A percentile compares a stretch with the other conserved stretches of the same genome.
Conservation (phyloP, 2,888 invertebrate genomes). For the Leucophora obtusa region DNA sequence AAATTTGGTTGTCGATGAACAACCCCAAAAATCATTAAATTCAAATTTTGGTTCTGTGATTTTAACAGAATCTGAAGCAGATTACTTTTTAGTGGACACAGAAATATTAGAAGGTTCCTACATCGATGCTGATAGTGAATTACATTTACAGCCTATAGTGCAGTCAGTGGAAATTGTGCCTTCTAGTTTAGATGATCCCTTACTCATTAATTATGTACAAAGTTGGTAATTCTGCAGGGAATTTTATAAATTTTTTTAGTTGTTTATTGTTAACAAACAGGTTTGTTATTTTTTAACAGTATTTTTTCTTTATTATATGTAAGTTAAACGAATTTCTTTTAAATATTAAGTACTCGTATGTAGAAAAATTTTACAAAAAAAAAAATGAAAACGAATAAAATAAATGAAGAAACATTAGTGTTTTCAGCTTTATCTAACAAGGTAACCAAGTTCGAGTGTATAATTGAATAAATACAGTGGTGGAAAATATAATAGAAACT, state of each 20-base stretch:
- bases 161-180: slow-evolving; percentile 75
- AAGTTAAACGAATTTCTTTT: neutral
- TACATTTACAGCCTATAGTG: slow-evolving; percentile 73
- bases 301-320: slow-evolving; percentile 22
- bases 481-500: no score
- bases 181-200: slow-evolving; percentile 70
- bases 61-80: slow-evolving; percentile 70
- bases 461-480: no score
- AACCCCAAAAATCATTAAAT: slow-evolving; percentile 63
- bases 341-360: slow-evolving; percentile 5
- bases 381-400: no score
- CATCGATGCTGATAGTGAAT: slow-evolving; percentile 72
- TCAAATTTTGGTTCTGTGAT: slow-evolving; percentile 68
- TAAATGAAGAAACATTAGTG: no score
- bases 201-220: slow-evolving; percentile 73
- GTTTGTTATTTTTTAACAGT: slow-evolving; percentile 41
- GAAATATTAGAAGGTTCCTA: slow-evolving; percentile 69
- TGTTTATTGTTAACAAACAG: neutral
- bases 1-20: slow-evolving; percentile 16
- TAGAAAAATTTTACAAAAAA: neutral
- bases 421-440: no score
- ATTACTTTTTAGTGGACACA: slow-evolving; percentile 71
- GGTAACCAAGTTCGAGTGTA: no score
- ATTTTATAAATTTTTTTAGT: neutral
- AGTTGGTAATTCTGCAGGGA: slow-evolving; percentile 51